These are phyloP conservation scores for Megaceryle maxima DNA, from an alignment of 2,113 vertebrate species.

Conservation along the genomic window DNA sequence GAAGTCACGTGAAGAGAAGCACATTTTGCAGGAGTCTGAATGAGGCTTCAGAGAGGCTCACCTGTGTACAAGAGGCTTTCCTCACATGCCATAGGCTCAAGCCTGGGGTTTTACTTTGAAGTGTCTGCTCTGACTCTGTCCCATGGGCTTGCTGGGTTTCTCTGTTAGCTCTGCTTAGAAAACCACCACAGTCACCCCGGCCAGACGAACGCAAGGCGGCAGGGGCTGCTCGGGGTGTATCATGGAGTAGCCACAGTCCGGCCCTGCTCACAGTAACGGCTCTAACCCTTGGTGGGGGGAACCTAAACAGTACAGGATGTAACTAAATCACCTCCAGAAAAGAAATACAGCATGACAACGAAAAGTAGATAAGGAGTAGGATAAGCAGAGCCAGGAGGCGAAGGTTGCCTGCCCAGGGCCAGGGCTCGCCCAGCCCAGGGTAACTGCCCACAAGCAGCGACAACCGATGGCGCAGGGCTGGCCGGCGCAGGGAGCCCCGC, in stretches of 20 bases:
- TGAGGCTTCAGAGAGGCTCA: background rate
- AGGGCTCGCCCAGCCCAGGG: too few relatives aligned
- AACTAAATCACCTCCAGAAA: background rate
- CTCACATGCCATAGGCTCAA: background rate
- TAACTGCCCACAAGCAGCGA: too few relatives aligned
- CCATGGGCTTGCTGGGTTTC: background rate
- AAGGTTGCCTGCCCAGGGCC: too few relatives aligned
- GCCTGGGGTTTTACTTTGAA: background rate
- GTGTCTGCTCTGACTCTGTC: background rate
- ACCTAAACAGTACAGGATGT: too few relatives aligned
- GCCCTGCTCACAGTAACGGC: background rate
- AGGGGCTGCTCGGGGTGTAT: background rate
- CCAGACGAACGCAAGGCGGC: background rate
- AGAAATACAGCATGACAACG: fast-evolving
- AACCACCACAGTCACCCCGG: background rate
- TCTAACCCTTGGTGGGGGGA: background rate
- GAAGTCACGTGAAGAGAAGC: background rate
- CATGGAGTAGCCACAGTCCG: background rate
- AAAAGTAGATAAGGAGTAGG: background rate
- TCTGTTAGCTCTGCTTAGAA: background rate
- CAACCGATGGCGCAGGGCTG: too few relatives aligned
- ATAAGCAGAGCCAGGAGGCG: background rate
- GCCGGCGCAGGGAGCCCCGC: background rate
- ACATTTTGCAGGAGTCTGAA: background rate
- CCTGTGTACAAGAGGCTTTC: background rate